Evolutionary conservation across 2,113 vertebrate species (phyloP).

Genomic region (Megalops atlanticus): DNA sequence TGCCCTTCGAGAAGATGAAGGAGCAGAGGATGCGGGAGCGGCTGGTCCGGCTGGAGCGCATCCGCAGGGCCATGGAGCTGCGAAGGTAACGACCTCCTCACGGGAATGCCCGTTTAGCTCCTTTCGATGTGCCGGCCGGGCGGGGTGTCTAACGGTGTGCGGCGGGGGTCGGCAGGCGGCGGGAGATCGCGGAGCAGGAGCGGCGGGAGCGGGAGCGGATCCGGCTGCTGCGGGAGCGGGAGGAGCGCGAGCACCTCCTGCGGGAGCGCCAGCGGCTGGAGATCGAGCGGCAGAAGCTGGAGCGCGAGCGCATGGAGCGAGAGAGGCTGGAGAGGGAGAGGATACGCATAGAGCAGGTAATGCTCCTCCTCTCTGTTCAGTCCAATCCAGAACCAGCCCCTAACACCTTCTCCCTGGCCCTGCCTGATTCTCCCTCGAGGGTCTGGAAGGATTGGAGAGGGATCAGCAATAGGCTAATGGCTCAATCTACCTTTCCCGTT

Average conservation of each 20-base stretch:
- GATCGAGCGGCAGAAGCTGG: slow-evolving; percentile 93
- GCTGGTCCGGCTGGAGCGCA: slow-evolving; percentile 84
- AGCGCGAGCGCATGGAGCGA: slow-evolving; percentile 92
- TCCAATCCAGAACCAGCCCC: no score
- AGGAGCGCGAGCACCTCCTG: slow-evolving; percentile 90
- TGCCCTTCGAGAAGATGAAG: slow-evolving; percentile 98
- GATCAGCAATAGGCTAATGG: no score
- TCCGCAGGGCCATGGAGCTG: slow-evolving; percentile 84
- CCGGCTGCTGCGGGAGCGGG: slow-evolving; percentile 85
- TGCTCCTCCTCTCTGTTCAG: background rate
- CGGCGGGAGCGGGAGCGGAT: slow-evolving; percentile 83
- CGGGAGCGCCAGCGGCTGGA: slow-evolving; percentile 91
- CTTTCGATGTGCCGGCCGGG: background rate
- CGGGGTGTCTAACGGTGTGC: background rate
- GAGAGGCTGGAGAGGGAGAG: slow-evolving; percentile 93
- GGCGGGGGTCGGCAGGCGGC: slow-evolving; percentile 68
- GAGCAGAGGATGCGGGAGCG: slow-evolving; percentile 89
- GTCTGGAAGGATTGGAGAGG: no score
- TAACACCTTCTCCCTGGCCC: no score
- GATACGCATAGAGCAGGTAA: slow-evolving; percentile 95
- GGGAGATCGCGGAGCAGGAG: slow-evolving; percentile 87
- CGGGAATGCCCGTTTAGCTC: background rate
- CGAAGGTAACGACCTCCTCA: slow-evolving; percentile 75
- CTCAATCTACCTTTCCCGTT: no score
- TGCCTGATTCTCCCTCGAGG: no score